Conservation (phyloP, 2,113 vertebrate species). For the Scartelaos histophorus region DNA sequence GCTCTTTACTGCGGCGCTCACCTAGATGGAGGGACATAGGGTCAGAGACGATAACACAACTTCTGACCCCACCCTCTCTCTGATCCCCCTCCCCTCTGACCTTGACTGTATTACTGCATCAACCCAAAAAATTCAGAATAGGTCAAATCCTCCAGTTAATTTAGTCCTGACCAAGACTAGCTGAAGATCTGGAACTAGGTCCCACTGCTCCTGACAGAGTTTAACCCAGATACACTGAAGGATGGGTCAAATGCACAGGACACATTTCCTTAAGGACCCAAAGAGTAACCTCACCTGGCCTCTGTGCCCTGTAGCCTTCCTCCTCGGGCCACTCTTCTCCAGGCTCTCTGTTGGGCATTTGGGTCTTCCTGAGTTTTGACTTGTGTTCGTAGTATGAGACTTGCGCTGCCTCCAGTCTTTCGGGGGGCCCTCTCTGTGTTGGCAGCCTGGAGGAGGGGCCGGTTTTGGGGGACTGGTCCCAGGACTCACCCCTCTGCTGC, state of each 20-base stretch:
- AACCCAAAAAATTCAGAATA: too few relatives aligned
- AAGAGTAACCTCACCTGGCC: background rate
- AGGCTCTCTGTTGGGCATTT: conserved; percentile 67
- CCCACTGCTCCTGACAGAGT: too few relatives aligned
- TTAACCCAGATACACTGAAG: too few relatives aligned
- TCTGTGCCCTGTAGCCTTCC: conserved; percentile 13
- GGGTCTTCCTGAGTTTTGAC: conserved; percentile 91
- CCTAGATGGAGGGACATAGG: conserved; percentile 18
- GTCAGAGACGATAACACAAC: background rate
- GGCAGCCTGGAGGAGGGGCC: background rate
- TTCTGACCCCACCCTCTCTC: too few relatives aligned
- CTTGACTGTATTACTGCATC: too few relatives aligned
- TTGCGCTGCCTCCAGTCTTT: conserved; percentile 80
- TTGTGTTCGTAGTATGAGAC: conserved; percentile 94
- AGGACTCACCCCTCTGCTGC: conserved; percentile 84
- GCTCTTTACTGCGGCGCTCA: conserved; percentile 59
- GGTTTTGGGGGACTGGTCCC: conserved; percentile 75
- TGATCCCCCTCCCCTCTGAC: too few relatives aligned
- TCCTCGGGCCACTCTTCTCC: conserved; percentile 54
- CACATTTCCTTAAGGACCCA: too few relatives aligned
- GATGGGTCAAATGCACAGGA: too few relatives aligned
- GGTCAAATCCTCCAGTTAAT: too few relatives aligned
- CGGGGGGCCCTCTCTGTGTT: conserved; percentile 3
- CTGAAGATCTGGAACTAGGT: too few relatives aligned
- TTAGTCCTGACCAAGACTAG: too few relatives aligned